Percentiles rank a stretch among this genome's conserved stretches.
These are phyloP conservation scores for Potorous gilbertii DNA, from an alignment of 2,797 vertebrate genomes.

Conservation along the genomic window DNA sequence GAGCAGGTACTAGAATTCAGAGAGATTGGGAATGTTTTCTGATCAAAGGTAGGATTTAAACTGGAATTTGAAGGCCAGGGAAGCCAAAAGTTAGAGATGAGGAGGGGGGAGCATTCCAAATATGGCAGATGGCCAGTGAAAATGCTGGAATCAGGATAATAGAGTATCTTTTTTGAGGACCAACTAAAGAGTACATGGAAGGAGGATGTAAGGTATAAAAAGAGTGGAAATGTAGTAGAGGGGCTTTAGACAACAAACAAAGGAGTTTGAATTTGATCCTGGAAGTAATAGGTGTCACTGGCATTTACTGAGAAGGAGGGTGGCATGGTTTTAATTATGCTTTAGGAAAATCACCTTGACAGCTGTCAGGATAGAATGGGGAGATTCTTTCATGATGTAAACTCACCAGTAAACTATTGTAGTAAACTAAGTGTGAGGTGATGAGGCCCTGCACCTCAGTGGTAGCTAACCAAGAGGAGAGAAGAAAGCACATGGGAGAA, in stretches of 20 bases:
- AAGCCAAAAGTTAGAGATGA: background rate
- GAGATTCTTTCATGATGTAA: background rate
- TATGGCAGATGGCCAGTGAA: background rate
- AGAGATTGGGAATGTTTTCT: background rate
- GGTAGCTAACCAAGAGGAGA: background rate
- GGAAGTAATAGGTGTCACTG: background rate
- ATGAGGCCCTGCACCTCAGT: background rate
- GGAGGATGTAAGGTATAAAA: background rate
- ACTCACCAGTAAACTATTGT: background rate
- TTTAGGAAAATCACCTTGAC: background rate
- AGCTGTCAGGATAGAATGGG: background rate
- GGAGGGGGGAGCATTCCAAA: background rate
- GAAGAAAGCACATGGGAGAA: background rate
- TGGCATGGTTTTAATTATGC: background rate
- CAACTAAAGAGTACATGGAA: background rate
- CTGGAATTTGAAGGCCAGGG: background rate
- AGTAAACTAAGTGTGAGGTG: background rate
- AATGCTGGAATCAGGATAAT: background rate
- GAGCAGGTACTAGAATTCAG: background rate
- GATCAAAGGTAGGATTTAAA: background rate
- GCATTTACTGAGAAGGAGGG: background rate
- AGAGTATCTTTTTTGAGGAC: background rate
- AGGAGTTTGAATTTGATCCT: background rate
- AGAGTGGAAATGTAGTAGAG: background rate
- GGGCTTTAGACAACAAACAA: background rate